Conservation (phyloP, 1,140 invertebrate species). For the Harpegnathos saltator region DNA sequence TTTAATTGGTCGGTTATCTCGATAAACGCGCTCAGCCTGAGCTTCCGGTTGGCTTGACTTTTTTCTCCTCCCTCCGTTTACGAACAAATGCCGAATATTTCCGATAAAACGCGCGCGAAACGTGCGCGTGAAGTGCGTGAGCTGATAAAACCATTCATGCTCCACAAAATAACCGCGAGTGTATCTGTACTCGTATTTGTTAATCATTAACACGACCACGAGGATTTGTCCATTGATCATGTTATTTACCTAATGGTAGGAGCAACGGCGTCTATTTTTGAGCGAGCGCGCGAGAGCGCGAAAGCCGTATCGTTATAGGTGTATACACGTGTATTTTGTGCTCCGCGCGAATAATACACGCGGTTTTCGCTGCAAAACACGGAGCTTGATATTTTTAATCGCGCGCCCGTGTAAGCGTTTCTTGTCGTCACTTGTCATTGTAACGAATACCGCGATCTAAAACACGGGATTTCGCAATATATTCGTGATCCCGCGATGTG, state of each 20-base stretch:
- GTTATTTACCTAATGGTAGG: conserved; percentile 6
- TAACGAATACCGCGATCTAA: neutral
- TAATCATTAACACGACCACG: conserved; percentile 23
- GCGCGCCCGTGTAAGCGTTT: neutral
- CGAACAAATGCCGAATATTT: neutral
- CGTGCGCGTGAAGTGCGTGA: neutral
- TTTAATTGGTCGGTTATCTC: conserved; percentile 56
- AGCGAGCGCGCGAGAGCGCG: neutral
- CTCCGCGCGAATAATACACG: neutral
- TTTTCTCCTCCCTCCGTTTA: neutral
- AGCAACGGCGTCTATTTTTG: neutral
- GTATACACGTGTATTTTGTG: neutral
- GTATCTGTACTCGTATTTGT: neutral
- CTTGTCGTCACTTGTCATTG: neutral
- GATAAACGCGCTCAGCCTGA: neutral
- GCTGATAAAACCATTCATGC: neutral
- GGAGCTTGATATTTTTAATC: neutral
- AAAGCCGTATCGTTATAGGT: neutral
- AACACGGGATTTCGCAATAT: neutral
- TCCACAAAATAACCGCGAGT: neutral
- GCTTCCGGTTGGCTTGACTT: conserved; percentile 23
- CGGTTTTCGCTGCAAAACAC: conserved; percentile 7
- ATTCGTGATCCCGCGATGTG: conserved; percentile 6
- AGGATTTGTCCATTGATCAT: conserved; percentile 11
- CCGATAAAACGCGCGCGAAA: neutral